Evolutionary conservation across 2,113 vertebrate genomes (phyloP).

Genomic region (Scopus umbretta): DNA sequence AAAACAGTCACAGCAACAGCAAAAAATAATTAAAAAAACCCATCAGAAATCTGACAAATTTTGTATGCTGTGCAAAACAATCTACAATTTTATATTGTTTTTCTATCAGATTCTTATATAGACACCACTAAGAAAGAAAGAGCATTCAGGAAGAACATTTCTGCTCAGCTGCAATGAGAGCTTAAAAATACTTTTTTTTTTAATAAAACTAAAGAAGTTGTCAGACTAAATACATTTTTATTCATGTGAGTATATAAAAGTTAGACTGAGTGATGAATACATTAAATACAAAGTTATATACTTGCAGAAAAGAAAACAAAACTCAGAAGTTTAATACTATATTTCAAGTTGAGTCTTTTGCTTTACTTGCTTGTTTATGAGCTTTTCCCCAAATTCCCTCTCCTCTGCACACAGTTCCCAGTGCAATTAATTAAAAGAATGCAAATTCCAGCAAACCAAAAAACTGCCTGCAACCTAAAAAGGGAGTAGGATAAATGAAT

Average conservation of each 20-base stretch:
- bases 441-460: background rate
- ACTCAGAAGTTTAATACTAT: background rate
- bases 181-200: background rate
- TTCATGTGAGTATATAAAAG: background rate
- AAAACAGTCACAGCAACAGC: background rate
- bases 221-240: background rate
- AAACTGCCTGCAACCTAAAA: background rate
- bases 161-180: background rate
- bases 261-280: background rate
- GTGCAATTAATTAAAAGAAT: slow-evolving; percentile 42
- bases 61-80: background rate
- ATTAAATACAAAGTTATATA: background rate
- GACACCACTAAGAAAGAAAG: background rate
- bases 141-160: background rate
- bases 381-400: background rate
- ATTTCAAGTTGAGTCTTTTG: background rate
- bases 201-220: background rate
- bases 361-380: slow-evolving; percentile 3
- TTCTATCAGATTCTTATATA: background rate
- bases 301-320: background rate
- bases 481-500: background rate
- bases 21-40: background rate
- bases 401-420: background rate
- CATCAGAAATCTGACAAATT: background rate
- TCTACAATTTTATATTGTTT: background rate